Percentiles rank a stretch among this genome's conserved stretches.
Conservation (phyloP, 2,113 vertebrate genomes). For the Scatophagus argus region DNA sequence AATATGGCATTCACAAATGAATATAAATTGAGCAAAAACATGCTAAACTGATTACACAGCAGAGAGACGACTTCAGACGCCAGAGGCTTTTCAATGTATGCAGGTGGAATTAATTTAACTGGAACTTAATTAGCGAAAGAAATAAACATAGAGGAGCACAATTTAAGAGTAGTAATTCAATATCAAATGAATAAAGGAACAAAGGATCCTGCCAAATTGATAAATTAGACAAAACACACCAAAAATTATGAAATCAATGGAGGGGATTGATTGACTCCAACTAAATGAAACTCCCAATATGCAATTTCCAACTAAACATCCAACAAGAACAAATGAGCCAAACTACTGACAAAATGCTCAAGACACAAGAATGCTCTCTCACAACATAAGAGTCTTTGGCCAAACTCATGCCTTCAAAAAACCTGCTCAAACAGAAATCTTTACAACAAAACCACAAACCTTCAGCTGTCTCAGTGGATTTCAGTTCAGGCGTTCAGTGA, state of each 20-base stretch:
- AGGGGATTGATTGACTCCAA: not conserved
- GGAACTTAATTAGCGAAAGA: not conserved
- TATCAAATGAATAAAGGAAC: not conserved
- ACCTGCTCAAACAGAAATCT: too few species aligned
- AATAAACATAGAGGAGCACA: not conserved
- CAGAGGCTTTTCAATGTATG: not conserved
- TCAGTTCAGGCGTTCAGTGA: too few species aligned
- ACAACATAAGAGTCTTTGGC: not conserved
- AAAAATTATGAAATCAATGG: constrained; percentile 3
- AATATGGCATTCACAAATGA: constrained; percentile 4
- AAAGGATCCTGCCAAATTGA: not conserved
- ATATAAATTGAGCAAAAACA: constrained; percentile 4
- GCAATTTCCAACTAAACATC: not conserved
- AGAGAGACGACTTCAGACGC: constrained; percentile 2
- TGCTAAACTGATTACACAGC: not conserved
- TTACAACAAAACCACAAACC: too few species aligned
- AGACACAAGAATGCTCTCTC: not conserved
- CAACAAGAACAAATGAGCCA: constrained; percentile 25
- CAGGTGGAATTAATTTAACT: not conserved
- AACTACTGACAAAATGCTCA: constrained; percentile 12
- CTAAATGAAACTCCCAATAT: not conserved
- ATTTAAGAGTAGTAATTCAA: not conserved
- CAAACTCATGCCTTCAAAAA: constrained; percentile 3
- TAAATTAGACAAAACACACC: not conserved
- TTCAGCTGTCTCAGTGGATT: too few species aligned